Base-by-base conservation (phyloP, 2,797 vertebrate species). In the Catostomus latipinnis region DNA sequence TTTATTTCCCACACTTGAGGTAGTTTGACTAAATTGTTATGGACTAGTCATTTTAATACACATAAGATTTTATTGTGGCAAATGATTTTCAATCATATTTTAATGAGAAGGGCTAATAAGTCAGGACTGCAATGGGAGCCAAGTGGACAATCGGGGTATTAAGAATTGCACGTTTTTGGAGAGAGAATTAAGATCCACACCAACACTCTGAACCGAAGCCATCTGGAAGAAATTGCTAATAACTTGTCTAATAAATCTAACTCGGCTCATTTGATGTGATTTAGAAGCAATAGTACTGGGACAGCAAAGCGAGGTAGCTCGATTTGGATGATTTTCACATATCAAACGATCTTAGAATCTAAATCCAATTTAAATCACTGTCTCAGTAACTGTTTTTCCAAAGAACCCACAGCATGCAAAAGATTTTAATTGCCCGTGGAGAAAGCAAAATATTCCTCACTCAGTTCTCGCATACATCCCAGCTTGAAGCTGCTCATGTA, bases 401-500 rank as follows among this genome's bases (percentile, higher is more conserved):
- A 54, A 12, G 60, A 18, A 73, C 16, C 77, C 70, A 11, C 77
- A 67, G 71, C 78, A 60, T 74, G 78, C 71, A 60, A 54, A 67
- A 62, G 57, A 81, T 71, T 76, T 75, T 81, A 75, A 78, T 78
- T 76, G 65, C 60, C 71, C 78, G 78, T 69, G 74, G 80, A 34
- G 57, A 69, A 71, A 78, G 77, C 66, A 74, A 62, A 63, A 53
- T 67, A 73, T 6, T 22, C 52, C 68, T 79, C 69, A 65, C 77
- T 72, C 22, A 62, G 43, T 57, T 62, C 84, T 76, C 83, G 80
- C 66, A 83, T 65, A 71, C 52, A 62, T 78, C 79, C 56, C 48
- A 78, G 80, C 81, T 82, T 85, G 87, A 34, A 86, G 80, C 71
- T 56, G 68, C 53, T 83, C 76, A 22, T 85, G 80, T 74, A 88